phyloP scores from a whole-genome alignment of 2,113 vertebrate genomes.

The Corythornis cristatus region DNA sequence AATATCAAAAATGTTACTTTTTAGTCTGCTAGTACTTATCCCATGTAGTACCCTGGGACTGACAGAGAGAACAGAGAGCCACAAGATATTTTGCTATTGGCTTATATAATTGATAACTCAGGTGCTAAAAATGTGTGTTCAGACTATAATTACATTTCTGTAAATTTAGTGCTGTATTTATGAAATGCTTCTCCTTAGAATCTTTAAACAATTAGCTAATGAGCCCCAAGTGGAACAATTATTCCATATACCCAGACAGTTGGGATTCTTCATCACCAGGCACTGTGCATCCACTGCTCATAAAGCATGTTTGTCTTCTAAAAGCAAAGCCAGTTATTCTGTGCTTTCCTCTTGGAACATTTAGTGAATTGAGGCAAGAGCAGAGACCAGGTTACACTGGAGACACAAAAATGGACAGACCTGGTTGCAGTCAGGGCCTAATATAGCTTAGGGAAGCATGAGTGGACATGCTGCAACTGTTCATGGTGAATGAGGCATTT shows the following conservation, averaged over 20 bases:
- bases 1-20: neutral
- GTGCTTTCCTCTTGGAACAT: neutral
- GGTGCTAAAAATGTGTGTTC: conserved; percentile 14
- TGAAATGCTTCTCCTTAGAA: conserved; percentile 47
- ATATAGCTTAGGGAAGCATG: neutral
- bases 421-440: neutral
- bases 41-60: fast-evolving
- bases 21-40: neutral
- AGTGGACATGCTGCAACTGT: neutral
- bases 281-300: neutral
- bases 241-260: neutral
- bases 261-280: conserved; percentile 27
- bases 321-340: neutral
- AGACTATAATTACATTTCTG: conserved; percentile 23
- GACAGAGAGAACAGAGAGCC: neutral
- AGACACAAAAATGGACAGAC: neutral
- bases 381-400: neutral
- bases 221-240: conserved; percentile 66
- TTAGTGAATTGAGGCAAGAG: neutral
- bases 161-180: conserved; percentile 47
- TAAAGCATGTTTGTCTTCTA: neutral
- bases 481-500: neutral
- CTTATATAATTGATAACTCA: neutral
- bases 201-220: conserved; percentile 64
- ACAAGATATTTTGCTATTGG: neutral